A percentile compares a stretch with the other conserved stretches of the same genome.
Evolutionary conservation across 1,140 invertebrate species (phyloP).

Genomic region (Coenobita brevimanus): DNA sequence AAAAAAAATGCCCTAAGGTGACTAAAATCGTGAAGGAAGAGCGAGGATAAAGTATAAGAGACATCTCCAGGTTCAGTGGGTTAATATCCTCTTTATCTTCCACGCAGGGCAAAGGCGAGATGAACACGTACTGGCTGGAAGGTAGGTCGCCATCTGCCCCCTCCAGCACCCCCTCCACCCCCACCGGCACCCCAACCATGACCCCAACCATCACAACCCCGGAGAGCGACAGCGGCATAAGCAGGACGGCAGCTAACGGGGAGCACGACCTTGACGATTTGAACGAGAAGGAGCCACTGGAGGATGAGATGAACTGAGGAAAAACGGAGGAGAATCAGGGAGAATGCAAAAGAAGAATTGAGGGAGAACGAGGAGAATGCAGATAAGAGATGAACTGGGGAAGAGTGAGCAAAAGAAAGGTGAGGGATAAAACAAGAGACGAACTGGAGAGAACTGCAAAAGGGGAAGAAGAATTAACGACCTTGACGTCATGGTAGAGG

Average conservation of each 20-base stretch:
- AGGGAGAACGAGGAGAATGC: neutral
- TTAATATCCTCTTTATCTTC: too few relatives aligned
- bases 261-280: too few relatives aligned
- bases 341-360: neutral
- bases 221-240: neutral
- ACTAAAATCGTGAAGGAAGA: too few relatives aligned
- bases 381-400: too few relatives aligned
- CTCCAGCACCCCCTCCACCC: neutral
- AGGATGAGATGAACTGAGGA: neutral
- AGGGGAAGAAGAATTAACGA: neutral
- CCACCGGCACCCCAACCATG: neutral
- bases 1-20: too few relatives aligned
- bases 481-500: neutral
- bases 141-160: neutral
- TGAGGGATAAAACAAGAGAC: neutral
- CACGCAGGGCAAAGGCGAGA: slow-evolving; percentile 88
- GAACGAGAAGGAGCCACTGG: neutral
- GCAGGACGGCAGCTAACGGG: too few relatives aligned
- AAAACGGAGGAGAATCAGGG: neutral
- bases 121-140: slow-evolving; percentile 92
- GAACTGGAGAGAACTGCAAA: neutral
- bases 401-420: neutral
- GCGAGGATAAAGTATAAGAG: too few relatives aligned
- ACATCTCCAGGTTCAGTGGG: too few relatives aligned
- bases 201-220: neutral